Evolutionary conservation across 2,888 invertebrate species (phyloP).

Genomic region (Erebia aethiops): DNA sequence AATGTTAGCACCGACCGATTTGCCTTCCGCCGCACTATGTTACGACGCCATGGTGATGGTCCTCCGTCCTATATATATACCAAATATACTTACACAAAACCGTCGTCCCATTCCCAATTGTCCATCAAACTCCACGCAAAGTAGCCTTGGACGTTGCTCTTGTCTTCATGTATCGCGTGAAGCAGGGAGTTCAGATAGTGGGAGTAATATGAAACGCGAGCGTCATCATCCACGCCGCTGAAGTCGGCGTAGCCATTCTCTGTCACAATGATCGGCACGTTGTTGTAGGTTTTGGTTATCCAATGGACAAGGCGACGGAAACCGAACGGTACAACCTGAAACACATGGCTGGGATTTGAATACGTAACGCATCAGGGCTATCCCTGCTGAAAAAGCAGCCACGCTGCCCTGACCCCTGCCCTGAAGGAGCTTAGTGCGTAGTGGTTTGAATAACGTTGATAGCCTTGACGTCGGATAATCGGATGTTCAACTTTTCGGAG

Average conservation of each 20-base stretch:
- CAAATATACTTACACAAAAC: constrained; percentile 85
- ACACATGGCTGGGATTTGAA: not conserved
- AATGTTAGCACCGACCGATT: too few relatives aligned
- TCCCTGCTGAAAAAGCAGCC: too few relatives aligned
- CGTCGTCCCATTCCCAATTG: constrained; percentile 91
- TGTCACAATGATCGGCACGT: constrained; percentile 79
- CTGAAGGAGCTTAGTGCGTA: too few relatives aligned
- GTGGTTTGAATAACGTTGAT: too few relatives aligned
- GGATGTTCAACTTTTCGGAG: too few relatives aligned
- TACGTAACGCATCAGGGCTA: too few relatives aligned
- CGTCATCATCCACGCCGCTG: constrained; percentile 76
- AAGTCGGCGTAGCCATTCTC: constrained; percentile 83
- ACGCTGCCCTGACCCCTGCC: too few relatives aligned
- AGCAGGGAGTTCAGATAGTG: constrained; percentile 76
- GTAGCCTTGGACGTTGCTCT: constrained; percentile 86
- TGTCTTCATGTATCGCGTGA: constrained; percentile 82
- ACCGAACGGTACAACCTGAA: constrained; percentile 82
- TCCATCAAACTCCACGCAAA: constrained; percentile 93
- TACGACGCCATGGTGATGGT: too few relatives aligned
- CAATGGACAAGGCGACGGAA: constrained; percentile 81
- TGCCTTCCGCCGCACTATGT: too few relatives aligned
- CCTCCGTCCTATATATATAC: not conserved
- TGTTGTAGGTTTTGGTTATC: constrained; percentile 79
- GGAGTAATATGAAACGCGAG: constrained; percentile 83
- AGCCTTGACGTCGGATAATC: too few relatives aligned